These are phyloP conservation scores for Nothocercus nigrocapillus DNA, from an alignment of 2,113 vertebrate species.

Conservation along the genomic window DNA sequence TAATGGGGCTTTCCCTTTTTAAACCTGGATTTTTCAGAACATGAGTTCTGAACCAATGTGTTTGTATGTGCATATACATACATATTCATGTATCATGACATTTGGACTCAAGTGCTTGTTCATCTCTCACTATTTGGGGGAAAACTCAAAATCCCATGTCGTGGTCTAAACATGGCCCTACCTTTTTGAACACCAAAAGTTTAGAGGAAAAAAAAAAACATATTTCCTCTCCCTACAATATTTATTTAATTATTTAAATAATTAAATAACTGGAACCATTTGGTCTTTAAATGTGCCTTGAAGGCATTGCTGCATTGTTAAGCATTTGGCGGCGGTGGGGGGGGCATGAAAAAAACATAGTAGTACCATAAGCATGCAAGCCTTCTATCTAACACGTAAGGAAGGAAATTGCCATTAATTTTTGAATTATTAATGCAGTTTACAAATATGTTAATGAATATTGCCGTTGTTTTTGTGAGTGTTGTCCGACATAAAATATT, in stretches of 20 bases:
- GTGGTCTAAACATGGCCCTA: neutral
- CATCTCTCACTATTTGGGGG: constrained; percentile 33
- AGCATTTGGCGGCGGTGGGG: neutral
- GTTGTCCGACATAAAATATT: constrained; percentile 68
- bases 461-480: constrained; percentile 53
- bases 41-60: neutral
- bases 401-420: neutral
- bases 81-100: neutral
- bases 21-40: neutral
- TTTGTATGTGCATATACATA: neutral
- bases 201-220: neutral
- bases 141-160: neutral
- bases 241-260: neutral
- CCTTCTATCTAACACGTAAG: neutral
- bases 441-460: constrained; percentile 27
- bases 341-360: neutral
- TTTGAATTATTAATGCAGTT: neutral
- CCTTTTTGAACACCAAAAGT: neutral
- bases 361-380: neutral
- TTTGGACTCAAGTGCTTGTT: constrained; percentile 12
- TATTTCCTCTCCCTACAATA: neutral
- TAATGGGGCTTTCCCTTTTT: neutral
- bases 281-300: neutral
- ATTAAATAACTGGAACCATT: neutral
- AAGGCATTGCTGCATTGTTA: neutral